These are phyloP conservation scores for Selene dorsalis DNA, from an alignment of 2,797 vertebrate species.

Conservation along the genomic window DNA sequence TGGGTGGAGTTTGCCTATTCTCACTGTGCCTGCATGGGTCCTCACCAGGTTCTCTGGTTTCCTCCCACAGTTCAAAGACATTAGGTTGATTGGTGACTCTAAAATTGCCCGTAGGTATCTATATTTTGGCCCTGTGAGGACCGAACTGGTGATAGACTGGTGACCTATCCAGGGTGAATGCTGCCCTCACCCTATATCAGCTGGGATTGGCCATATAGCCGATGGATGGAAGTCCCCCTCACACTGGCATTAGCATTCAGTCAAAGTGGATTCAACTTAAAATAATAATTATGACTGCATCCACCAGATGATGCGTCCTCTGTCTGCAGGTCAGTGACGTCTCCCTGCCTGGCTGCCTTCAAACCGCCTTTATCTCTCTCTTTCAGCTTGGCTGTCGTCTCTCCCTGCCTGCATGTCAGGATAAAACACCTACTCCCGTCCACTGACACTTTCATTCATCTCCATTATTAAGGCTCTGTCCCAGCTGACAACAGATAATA, in stretches of 20 bases:
- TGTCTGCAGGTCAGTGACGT: neutral
- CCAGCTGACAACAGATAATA: slow-evolving; percentile 46
- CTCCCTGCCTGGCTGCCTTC: neutral
- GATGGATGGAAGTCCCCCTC: neutral
- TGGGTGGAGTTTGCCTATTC: no score
- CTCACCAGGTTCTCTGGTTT: no score
- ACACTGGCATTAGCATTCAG: neutral
- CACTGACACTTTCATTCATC: slow-evolving; percentile 61
- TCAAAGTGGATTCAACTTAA: neutral
- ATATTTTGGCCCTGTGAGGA: no score
- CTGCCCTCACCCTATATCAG: no score
- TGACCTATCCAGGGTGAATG: no score
- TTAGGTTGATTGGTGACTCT: no score
- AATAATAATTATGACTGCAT: neutral
- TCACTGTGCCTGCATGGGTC: no score
- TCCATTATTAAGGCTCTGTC: slow-evolving; percentile 55
- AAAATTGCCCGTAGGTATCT: no score
- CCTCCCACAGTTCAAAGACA: no score
- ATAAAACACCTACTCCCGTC: slow-evolving; percentile 37
- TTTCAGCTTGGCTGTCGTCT: neutral
- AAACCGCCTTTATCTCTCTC: slow-evolving; percentile 19
- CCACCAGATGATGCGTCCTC: neutral
- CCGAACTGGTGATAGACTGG: no score
- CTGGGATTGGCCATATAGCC: no score
- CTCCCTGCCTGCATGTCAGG: slow-evolving; percentile 24